These are phyloP conservation scores for Zaprionus nigranus DNA, from an alignment of 1,140 invertebrate genomes.

Conservation along the genomic window DNA sequence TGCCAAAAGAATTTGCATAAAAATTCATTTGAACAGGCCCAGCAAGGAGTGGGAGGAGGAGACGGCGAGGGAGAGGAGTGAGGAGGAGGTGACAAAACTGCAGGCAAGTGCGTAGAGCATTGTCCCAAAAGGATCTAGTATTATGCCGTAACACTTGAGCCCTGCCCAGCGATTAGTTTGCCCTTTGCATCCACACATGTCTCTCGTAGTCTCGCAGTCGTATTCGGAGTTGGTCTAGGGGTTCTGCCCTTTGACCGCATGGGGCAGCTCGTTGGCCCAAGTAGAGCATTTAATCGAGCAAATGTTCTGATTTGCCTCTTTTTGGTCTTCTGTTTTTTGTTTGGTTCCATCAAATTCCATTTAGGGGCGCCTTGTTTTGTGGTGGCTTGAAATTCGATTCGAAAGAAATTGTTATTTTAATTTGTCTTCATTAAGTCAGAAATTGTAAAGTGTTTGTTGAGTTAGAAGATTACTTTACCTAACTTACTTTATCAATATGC, in stretches of 20 bases:
- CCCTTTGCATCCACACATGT: constrained; percentile 1
- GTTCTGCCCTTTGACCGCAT: background rate
- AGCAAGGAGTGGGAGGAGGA: background rate
- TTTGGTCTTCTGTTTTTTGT: constrained; percentile 1
- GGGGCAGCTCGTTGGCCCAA: constrained; percentile 16
- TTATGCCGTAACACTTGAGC: constrained; percentile 40
- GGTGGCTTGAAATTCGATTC: background rate
- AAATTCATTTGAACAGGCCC: constrained; percentile 56
- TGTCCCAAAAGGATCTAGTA: constrained; percentile 33
- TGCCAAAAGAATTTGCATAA: constrained; percentile 73
- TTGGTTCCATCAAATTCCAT: constrained; percentile 15
- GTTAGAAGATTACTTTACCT: no score
- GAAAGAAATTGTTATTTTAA: background rate
- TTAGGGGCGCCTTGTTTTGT: no score
- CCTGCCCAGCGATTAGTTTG: constrained; percentile 33
- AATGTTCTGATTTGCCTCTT: constrained; percentile 56
- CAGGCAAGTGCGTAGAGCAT: constrained; percentile 20
- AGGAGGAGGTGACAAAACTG: background rate
- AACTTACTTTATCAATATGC: no score
- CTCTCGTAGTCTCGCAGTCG: background rate
- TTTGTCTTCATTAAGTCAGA: background rate
- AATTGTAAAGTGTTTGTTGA: no score
- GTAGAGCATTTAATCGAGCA: constrained; percentile 60
- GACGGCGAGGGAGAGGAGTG: background rate
- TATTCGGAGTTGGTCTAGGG: background rate